Evolutionary conservation across 2,888 invertebrate genomes (phyloP), one percentile per base, ranked within the genome.

Genomic region (Idaea aversata): DNA sequence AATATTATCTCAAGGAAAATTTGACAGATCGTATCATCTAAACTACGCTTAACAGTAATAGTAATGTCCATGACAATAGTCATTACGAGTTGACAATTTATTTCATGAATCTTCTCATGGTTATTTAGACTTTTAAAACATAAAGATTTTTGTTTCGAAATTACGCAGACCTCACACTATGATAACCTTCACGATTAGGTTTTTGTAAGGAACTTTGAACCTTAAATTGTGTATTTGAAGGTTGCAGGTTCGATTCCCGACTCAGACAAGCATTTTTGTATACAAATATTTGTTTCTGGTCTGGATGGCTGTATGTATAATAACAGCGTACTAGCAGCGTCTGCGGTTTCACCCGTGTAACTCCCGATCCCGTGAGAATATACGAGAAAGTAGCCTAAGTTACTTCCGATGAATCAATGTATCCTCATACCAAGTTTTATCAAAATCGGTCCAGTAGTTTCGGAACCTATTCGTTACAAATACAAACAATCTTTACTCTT

Each of bases 1-100:
- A 25, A 25, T 25, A 25, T 82, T 80, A 82, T 82, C 87, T 86
- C 90, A 88, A 90, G 88, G 85, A 85, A 86, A 81, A 78, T 77
- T 76, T 79, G 76, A 75, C 76, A 83, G 87, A 91, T 90, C 80
- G 82, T 89, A 89, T 91, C 88, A 82, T 86, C 83, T 88, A 86
- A 87, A 88, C 85, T 83, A 80, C 81, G 80, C 87, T 86, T 86
- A 84, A 85, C 82, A 84, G 85, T 87, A 88, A 90, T 87, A 86
- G 83, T 79, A 77, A 78, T 84, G 82, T 80, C 83, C 83, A 78
- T 78, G 75, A 76, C 80, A 82, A 84, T 86, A 85, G 80, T 72
- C 80, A 88, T 91, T 85, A 78, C 79, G 74, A 77, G 81, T 83
- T 84, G 85, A 86, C 87, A 85, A 88, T 88, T 85, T 86, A 87